These are phyloP conservation scores for Silurus lanzhouensis DNA, from an alignment of 2,797 vertebrate genomes.

Conservation along the genomic window DNA sequence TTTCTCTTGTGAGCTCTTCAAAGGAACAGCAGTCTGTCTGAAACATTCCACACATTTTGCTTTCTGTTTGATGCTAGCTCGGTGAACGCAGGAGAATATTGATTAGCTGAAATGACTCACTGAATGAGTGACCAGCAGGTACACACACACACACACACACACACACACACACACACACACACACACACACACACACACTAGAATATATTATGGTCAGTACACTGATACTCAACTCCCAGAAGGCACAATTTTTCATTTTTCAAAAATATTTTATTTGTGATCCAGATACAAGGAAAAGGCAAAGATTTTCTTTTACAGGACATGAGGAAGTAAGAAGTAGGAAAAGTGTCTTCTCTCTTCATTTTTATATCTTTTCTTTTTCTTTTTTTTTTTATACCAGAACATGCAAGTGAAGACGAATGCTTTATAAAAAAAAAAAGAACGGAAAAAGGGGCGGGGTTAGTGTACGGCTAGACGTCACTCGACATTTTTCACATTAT, in stretches of 20 bases:
- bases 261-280: constrained; percentile 82
- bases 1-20: constrained; percentile 52
- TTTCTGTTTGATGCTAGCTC: constrained; percentile 67
- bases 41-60: constrained; percentile 60
- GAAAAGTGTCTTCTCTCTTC: constrained; percentile 69
- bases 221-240: neutral
- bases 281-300: constrained; percentile 77
- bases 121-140: too few relatives aligned
- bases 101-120: constrained; percentile 55
- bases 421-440: constrained; percentile 61
- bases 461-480: constrained; percentile 72
- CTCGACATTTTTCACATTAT: constrained; percentile 69
- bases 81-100: constrained; percentile 54
- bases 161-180: constrained; percentile 53
- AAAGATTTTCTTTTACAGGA: constrained; percentile 75
- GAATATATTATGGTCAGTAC: neutral
- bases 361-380: constrained; percentile 54
- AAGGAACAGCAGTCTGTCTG: constrained; percentile 54
- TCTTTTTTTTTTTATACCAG: constrained; percentile 67
- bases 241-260: constrained; percentile 66
- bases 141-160: constrained; percentile 26
- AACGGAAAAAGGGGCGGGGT: constrained; percentile 64
- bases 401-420: constrained; percentile 77
- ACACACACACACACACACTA: neutral
- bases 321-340: constrained; percentile 68